Base-by-base conservation (phyloP, 2,888 invertebrate genomes). In the Cabera pusaria region DNA sequence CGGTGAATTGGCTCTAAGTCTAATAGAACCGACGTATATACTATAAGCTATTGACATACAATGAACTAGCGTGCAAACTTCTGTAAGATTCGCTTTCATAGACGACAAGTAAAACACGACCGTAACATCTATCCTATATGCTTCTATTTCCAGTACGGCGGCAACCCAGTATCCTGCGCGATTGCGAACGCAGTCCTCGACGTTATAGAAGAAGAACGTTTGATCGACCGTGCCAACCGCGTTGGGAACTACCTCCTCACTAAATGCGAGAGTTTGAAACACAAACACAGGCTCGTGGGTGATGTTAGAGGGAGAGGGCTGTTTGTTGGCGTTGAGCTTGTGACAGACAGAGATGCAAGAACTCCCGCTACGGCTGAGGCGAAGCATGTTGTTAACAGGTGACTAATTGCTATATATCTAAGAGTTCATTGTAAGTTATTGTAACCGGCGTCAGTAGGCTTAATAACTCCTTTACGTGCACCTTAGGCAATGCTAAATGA, bases 101-200 rank as follows among this genome's bases (percentile, higher is more conserved):
- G 6, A 29, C 12, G 6, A 5, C 18, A 23, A 27, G 19, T 19
- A 24, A 35, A 8, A 23, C 11, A n/a, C 22, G n/a, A 35, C 9
- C 17, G 5, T 22, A 17, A 6, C 6, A 35, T 17, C 5, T 11
- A 23, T 11, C 9, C 14, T 17, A 4, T 27, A 1, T 25, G 20
- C 10, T 7, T 36, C 23, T 6, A 16, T 44, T 44, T 67, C 77
- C 80, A 97, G 97, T 99, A 97, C 71, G 99, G 99, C 5, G 99
- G 99, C 5, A 99, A 99, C 88, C 98, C 99, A 5, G 99, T 99
- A 0, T 98, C 98, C 0, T 98, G 98, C 72, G 98, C 98, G 0
- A 95, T 98, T 27, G 98, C 97, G 0, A 95, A 96, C 69, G 97
- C 98, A 1, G 99, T 99, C 0, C 92, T 99, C 70, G 96, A 97